These are phyloP conservation scores for Pogonomyrmex californicus DNA, from an alignment of 1,140 invertebrate genomes.

Conservation along the genomic window DNA sequence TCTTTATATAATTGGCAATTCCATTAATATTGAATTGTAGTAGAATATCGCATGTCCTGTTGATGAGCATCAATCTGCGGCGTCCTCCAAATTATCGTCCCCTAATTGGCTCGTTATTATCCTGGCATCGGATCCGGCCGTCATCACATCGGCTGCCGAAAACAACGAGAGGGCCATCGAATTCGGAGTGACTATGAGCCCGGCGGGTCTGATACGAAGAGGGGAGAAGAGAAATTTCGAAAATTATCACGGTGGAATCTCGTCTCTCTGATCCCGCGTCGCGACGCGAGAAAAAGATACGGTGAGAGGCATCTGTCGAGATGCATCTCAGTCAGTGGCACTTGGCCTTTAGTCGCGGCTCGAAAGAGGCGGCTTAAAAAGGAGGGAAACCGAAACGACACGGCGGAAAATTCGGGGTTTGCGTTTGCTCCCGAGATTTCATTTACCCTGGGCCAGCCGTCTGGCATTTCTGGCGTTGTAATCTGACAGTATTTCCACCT, in stretches of 20 bases:
- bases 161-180: neutral
- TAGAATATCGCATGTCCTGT: neutral
- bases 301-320: neutral
- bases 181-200: neutral
- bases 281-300: neutral
- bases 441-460: conserved; percentile 51
- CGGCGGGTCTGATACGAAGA: neutral
- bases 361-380: neutral
- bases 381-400: conserved; percentile 12
- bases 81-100: conserved; percentile 18
- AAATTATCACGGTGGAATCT: conserved; percentile 28
- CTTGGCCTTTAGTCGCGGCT: neutral
- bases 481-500: conserved; percentile 62
- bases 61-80: neutral
- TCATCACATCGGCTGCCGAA: neutral
- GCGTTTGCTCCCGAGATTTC: conserved; percentile 65
- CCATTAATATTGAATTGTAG: conserved; percentile 13
- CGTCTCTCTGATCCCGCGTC: neutral
- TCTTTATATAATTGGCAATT: neutral
- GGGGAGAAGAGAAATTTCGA: conserved; percentile 1
- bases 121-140: neutral
- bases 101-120: neutral
- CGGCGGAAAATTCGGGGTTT: conserved; percentile 42
- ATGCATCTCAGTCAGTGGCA: neutral
- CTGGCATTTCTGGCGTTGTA: conserved; percentile 57